phyloP scores from a whole-genome alignment of 2,797 vertebrate genomes.

The Lateolabrax maculatus region DNA sequence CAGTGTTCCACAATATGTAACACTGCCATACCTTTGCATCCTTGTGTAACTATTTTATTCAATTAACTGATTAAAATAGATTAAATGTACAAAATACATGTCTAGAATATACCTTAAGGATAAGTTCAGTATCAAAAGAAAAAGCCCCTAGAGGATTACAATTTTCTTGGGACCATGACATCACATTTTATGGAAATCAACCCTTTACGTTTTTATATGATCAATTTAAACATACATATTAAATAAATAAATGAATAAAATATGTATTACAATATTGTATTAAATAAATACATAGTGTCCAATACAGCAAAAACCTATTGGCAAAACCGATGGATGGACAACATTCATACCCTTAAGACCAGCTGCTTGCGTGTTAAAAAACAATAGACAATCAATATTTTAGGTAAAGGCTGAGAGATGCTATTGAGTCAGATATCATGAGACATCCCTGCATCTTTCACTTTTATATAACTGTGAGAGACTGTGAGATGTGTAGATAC shows the following conservation, averaged over 20 bases:
- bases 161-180: not conserved
- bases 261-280: too few relatives aligned
- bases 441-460: not conserved
- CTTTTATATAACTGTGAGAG: not conserved
- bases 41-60: not conserved
- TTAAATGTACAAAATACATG: not conserved
- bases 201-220: not conserved
- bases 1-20: not conserved
- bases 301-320: not conserved
- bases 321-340: not conserved
- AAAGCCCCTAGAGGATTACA: not conserved
- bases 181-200: not conserved
- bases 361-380: not conserved
- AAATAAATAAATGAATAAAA: too few relatives aligned
- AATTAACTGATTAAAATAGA: not conserved
- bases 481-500: not conserved
- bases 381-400: not conserved
- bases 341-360: not conserved
- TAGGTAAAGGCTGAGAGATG: not conserved
- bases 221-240: not conserved
- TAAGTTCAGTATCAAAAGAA: not conserved
- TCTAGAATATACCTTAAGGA: not conserved
- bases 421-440: not conserved
- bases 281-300: not conserved
- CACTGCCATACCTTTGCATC: not conserved